These are phyloP conservation scores for Boloria selene DNA, from an alignment of 2,888 invertebrate genomes.

Conservation along the genomic window DNA sequence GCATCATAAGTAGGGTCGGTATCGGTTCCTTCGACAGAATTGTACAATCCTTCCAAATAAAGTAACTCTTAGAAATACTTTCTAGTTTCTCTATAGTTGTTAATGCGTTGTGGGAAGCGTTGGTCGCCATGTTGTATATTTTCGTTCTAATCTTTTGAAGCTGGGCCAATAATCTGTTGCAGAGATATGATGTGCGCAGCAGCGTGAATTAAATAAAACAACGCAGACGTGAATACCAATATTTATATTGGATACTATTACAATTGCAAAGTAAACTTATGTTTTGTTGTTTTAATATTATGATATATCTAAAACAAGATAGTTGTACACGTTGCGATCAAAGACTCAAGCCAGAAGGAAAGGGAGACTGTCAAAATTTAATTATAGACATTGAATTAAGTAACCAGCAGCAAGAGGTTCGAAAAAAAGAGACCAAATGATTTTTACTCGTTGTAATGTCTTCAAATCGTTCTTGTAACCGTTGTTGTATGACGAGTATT, in stretches of 20 bases:
- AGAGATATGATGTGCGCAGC: neutral
- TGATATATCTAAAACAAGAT: too few species aligned
- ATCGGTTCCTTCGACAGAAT: neutral
- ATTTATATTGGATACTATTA: too few species aligned
- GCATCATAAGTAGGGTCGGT: neutral
- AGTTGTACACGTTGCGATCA: too few species aligned
- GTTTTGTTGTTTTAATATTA: too few species aligned
- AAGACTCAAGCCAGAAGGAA: too few species aligned
- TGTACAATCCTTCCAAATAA: neutral
- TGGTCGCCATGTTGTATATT: neutral
- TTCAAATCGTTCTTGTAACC: conserved; percentile 7
- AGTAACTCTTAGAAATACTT: neutral
- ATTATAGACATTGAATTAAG: too few species aligned
- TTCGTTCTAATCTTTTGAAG: neutral
- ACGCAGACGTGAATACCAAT: too few species aligned
- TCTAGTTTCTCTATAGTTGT: conserved; percentile 1
- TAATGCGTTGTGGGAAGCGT: neutral
- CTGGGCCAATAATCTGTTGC: neutral
- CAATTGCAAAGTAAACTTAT: too few species aligned
- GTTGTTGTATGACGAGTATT: conserved; percentile 5
- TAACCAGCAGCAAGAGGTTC: too few species aligned
- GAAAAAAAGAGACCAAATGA: conserved; percentile 5
- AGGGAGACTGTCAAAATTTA: too few species aligned
- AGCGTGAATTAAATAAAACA: neutral
- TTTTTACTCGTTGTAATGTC: conserved; percentile 9